Conservation (phyloP, 2,888 invertebrate genomes). For the Steinernema scapterisci region DNA sequence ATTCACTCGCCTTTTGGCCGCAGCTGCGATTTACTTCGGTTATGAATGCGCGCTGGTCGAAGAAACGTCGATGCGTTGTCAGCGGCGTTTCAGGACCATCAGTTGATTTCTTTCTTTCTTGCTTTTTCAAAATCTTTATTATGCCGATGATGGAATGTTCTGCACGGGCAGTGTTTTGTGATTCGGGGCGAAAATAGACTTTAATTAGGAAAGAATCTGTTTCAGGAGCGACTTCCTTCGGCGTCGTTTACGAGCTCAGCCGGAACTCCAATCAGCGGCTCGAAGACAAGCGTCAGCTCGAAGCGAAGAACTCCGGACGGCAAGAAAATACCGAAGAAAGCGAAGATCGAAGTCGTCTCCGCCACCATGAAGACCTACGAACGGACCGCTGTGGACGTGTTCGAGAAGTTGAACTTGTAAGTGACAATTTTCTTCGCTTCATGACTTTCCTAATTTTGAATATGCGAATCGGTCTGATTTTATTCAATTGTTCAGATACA, state of each 20-base stretch:
- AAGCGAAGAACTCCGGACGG: neutral
- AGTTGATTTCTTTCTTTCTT: no score
- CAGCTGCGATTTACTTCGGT: no score
- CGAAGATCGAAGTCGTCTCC: neutral
- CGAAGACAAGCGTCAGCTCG: neutral
- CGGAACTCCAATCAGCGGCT: neutral
- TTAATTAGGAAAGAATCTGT: neutral
- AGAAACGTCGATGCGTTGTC: no score
- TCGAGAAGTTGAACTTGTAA: conserved; percentile 21
- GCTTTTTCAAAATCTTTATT: no score
- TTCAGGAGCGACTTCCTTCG: neutral
- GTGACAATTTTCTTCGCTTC: neutral
- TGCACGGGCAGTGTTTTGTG: no score
- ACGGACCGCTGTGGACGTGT: neutral
- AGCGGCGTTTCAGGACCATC: no score
- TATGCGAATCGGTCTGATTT: neutral
- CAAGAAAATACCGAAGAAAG: neutral
- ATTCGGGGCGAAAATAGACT: no score
- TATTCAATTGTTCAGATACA: conserved; percentile 38
- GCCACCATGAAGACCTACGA: neutral
- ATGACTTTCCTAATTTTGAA: no score
- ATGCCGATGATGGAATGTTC: no score
- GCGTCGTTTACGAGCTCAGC: neutral
- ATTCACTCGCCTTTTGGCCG: no score
- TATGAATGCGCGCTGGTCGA: no score